These are phyloP conservation scores for Trichomalopsis sarcophagae DNA, from an alignment of 1,140 invertebrate genomes.

Conservation along the genomic window DNA sequence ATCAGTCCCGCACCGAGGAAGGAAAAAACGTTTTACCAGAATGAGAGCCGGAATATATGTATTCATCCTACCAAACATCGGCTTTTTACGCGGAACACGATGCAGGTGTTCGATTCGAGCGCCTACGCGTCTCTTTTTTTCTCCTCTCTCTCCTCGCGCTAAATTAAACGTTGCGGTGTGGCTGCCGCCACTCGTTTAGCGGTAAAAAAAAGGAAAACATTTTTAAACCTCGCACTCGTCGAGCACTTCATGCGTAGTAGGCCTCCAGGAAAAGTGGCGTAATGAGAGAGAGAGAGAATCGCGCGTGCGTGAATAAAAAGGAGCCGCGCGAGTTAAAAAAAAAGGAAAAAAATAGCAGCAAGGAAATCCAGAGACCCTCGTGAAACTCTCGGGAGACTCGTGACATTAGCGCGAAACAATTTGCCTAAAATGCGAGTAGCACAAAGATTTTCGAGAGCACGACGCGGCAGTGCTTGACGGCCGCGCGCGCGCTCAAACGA, in stretches of 20 bases:
- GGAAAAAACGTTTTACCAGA: slow-evolving; percentile 57
- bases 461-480: slow-evolving; percentile 44
- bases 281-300: slow-evolving; percentile 12
- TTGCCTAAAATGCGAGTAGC: slow-evolving; percentile 61
- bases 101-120: neutral
- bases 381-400: slow-evolving; percentile 28
- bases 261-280: slow-evolving; percentile 2
- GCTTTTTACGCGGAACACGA: neutral
- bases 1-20: slow-evolving; percentile 30
- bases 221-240: neutral
- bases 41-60: neutral
- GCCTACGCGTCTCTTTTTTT: neutral
- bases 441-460: slow-evolving; percentile 53
- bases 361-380: slow-evolving; percentile 17
- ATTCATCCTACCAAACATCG: neutral
- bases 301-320: slow-evolving; percentile 18
- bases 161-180: neutral
- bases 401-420: slow-evolving; percentile 63
- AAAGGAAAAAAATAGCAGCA: slow-evolving; percentile 17
- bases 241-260: neutral
- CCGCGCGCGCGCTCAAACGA: slow-evolving; percentile 14
- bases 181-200: neutral
- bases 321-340: slow-evolving; percentile 16
- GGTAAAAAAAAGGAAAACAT: neutral
- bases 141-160: neutral